A percentile compares a stretch with the other conserved stretches of the same genome.
Evolutionary conservation across 35 echinoderm and acorn worm genomes (phyloP).

Genomic region (Lytechinus pictus): DNA sequence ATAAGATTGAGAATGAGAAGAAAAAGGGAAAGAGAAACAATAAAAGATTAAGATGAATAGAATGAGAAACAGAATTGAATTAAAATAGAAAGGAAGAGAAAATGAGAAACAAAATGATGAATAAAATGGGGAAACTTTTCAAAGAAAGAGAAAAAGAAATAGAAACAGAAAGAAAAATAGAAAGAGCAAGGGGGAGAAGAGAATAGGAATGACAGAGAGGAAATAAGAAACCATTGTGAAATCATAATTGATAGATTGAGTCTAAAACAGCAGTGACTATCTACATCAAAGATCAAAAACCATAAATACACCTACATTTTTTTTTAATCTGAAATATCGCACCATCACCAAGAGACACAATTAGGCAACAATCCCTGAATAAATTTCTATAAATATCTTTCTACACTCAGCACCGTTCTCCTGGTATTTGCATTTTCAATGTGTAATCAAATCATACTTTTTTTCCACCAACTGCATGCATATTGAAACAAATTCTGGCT

Average conservation of each 20-base stretch:
- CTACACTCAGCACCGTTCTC: neutral
- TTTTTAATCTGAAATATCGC: neutral
- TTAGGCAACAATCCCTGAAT: neutral
- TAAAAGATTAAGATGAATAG: too few relatives aligned
- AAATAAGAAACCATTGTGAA: neutral
- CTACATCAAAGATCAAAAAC: neutral
- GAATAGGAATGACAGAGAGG: too few relatives aligned
- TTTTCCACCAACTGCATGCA: neutral
- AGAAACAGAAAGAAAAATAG: too few relatives aligned
- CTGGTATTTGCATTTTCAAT: neutral
- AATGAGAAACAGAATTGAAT: too few relatives aligned
- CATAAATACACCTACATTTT: neutral
- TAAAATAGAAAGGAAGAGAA: too few relatives aligned
- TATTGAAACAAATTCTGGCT: neutral
- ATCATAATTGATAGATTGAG: neutral
- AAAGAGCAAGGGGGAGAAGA: too few relatives aligned
- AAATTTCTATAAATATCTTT: neutral
- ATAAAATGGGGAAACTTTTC: too few relatives aligned
- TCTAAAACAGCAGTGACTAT: neutral
- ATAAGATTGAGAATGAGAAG: too few relatives aligned
- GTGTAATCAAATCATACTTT: neutral
- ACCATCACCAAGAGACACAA: neutral
- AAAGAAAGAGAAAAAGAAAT: too few relatives aligned
- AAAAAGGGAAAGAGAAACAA: too few relatives aligned
- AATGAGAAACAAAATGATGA: too few relatives aligned